Percentiles rank a stretch among this genome's conserved stretches.
Evolutionary conservation across 2,888 invertebrate genomes (phyloP).

Genomic region (Notodonta ziczac): DNA sequence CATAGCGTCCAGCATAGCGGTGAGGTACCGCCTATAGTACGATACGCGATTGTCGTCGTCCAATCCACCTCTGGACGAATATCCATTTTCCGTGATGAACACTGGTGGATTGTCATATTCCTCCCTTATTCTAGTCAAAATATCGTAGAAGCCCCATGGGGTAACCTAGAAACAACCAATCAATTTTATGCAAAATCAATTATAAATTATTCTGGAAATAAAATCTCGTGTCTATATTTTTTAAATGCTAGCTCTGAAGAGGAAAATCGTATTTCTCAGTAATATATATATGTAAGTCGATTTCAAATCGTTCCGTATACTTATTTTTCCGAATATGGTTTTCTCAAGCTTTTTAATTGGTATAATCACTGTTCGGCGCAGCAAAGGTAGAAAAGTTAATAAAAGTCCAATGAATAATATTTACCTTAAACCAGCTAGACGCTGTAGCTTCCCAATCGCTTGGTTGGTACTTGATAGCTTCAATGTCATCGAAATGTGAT

Average conservation of each 20-base stretch:
- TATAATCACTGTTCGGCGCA: not conserved
- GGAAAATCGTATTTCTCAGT: too few relatives aligned
- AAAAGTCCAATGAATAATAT: not conserved
- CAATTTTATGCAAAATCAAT: slow-evolving; percentile 2
- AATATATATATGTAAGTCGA: too few relatives aligned
- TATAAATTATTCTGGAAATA: too few relatives aligned
- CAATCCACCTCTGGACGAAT: slow-evolving; percentile 73
- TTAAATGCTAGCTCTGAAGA: too few relatives aligned
- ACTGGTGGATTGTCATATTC: slow-evolving; percentile 83
- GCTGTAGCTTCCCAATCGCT: slow-evolving; percentile 2
- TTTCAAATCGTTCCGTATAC: too few relatives aligned
- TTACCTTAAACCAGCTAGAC: not conserved
- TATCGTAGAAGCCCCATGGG: slow-evolving; percentile 85
- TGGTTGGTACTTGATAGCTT: not conserved
- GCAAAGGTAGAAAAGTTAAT: not conserved
- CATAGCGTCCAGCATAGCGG: slow-evolving; percentile 53
- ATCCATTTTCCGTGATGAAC: slow-evolving; percentile 86
- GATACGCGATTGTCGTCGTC: slow-evolving; percentile 65
- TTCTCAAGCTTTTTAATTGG: too few relatives aligned
- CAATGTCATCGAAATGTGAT: slow-evolving; percentile 44
- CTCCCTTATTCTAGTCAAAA: slow-evolving; percentile 78
- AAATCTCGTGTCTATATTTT: too few relatives aligned
- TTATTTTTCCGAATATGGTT: too few relatives aligned
- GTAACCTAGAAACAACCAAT: slow-evolving; percentile 63
- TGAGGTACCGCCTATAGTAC: not conserved